Evolutionary conservation across 2,113 vertebrate genomes (phyloP).

Genomic region (Seriola dumerili): DNA sequence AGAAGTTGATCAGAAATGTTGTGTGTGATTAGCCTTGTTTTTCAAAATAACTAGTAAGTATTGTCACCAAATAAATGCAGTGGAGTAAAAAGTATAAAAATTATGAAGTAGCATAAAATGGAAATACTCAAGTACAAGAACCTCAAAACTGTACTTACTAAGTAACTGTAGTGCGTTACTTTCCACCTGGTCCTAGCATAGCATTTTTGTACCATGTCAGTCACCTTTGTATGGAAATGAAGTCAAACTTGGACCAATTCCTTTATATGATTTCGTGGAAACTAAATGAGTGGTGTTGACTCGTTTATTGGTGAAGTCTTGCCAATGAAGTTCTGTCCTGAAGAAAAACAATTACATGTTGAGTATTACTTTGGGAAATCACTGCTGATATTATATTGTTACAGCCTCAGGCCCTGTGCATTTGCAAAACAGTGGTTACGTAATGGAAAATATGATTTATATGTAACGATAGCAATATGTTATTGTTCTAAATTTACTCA

Average conservation of each 20-base stretch:
- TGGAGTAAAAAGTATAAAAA: too few relatives aligned
- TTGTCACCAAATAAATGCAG: too few relatives aligned
- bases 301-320: not conserved
- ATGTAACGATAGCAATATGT: not conserved
- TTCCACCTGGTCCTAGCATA: not conserved
- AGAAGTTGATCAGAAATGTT: too few relatives aligned
- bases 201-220: not conserved
- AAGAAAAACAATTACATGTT: not conserved
- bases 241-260: not conserved
- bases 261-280: not conserved
- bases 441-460: not conserved
- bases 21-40: too few relatives aligned
- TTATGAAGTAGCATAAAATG: too few relatives aligned
- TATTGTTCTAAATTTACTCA: not conserved
- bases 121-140: too few relatives aligned
- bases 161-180: not conserved
- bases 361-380: slow-evolving; percentile 19
- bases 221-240: not conserved
- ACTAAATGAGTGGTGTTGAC: not conserved
- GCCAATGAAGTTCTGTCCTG: too few relatives aligned
- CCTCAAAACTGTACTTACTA: not conserved
- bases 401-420: too few relatives aligned
- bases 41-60: too few relatives aligned
- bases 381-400: not conserved
- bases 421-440: not conserved